phyloP scores from a whole-genome alignment of 2,113 vertebrate genomes.

The Abramis brama region DNA sequence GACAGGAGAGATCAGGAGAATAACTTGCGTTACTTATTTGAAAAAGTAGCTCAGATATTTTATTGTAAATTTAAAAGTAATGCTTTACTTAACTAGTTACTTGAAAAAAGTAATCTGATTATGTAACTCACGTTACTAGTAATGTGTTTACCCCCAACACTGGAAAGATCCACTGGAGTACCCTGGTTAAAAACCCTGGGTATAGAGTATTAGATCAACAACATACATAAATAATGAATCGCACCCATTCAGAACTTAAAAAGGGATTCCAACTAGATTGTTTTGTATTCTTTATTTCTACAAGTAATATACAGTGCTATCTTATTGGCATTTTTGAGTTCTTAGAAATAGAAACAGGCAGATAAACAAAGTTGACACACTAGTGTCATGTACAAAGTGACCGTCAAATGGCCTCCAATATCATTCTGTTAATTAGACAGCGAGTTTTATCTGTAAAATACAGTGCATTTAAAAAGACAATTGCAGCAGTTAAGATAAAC shows the following conservation, averaged over 20 bases:
- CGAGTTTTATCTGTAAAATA: conserved; percentile 58
- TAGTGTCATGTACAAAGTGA: conserved; percentile 44
- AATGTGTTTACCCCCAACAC: no score
- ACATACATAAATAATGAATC: neutral
- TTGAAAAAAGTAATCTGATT: no score
- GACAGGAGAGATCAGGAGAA: no score
- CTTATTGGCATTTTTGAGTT: conserved; percentile 21
- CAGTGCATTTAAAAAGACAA: conserved; percentile 60
- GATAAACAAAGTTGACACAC: conserved; percentile 49
- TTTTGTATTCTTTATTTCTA: conserved; percentile 52
- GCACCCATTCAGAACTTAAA: neutral
- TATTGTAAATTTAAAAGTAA: no score
- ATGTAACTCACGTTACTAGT: no score
- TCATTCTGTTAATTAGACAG: conserved; percentile 50
- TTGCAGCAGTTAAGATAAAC: conserved; percentile 56
- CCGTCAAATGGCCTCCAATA: conserved; percentile 43
- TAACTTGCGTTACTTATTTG: no score
- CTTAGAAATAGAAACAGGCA: conserved; percentile 57
- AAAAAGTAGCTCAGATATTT: no score
- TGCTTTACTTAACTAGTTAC: no score
- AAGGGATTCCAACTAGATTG: neutral
- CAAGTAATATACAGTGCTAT: conserved; percentile 40
- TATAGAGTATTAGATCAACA: neutral
- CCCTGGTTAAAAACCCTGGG: neutral
- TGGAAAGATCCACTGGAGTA: no score